Percentiles rank a stretch among this genome's conserved stretches.
Conservation (phyloP, 2,113 vertebrate species). For the Tor tambroides region DNA sequence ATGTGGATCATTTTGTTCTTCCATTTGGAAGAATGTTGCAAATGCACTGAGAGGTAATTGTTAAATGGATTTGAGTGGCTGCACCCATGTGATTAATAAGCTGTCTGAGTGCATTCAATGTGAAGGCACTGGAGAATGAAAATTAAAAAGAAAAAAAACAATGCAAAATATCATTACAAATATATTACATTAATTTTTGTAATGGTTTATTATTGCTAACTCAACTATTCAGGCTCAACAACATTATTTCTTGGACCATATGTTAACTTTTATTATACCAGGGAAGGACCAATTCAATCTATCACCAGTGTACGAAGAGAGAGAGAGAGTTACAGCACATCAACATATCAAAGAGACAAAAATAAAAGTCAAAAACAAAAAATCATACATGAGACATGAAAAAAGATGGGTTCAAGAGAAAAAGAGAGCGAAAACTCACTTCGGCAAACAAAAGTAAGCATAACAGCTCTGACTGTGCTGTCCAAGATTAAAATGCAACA, state of each 20-base stretch:
- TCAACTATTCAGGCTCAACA: background rate
- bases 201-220: background rate
- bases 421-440: background rate
- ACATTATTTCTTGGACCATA: background rate
- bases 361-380: background rate
- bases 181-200: background rate
- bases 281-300: background rate
- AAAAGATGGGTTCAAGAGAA: background rate
- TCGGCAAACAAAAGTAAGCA: background rate
- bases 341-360: constrained; percentile 32
- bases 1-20: background rate
- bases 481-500: constrained; percentile 22
- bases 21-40: constrained; percentile 17
- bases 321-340: background rate
- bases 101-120: constrained; percentile 10
- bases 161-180: too few relatives aligned
- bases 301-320: background rate
- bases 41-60: constrained; percentile 13
- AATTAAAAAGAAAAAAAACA: background rate
- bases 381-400: constrained; percentile 3
- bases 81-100: constrained; percentile 38
- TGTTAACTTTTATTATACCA: background rate
- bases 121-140: background rate
- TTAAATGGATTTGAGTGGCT: constrained; percentile 43
- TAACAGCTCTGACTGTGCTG: background rate